These are phyloP conservation scores for Antheraea yamamai DNA, from an alignment of 2,888 invertebrate genomes.

Conservation along the genomic window DNA sequence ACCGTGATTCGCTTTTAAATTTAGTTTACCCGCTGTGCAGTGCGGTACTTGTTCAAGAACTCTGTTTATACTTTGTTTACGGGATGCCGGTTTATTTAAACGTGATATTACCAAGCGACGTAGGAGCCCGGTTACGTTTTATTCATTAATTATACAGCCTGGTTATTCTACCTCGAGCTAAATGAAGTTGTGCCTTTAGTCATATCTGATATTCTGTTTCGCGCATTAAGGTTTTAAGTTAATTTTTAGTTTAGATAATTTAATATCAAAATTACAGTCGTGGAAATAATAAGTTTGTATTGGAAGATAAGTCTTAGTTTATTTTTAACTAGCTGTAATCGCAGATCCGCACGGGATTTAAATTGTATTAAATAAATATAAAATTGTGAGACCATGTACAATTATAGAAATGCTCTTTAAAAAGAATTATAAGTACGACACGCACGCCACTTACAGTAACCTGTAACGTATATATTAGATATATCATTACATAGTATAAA, in stretches of 20 bases:
- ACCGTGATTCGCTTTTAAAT: constrained; percentile 1
- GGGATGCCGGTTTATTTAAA: constrained; percentile 2
- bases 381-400: too few species aligned
- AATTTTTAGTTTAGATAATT: neutral
- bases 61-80: constrained; percentile 5
- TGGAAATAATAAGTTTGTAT: too few species aligned
- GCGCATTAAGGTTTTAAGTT: neutral
- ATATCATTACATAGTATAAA: too few species aligned
- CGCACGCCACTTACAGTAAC: too few species aligned
- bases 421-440: too few species aligned
- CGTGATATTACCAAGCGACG: neutral
- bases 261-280: neutral
- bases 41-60: neutral
- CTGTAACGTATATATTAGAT: too few species aligned
- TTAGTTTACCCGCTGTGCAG: constrained; percentile 18
- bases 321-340: too few species aligned
- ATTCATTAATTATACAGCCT: constrained; percentile 5
- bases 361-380: too few species aligned
- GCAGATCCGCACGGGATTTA: too few species aligned
- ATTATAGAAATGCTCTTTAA: too few species aligned
- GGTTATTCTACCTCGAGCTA: neutral
- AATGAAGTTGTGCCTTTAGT: neutral
- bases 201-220: neutral
- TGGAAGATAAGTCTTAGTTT: too few species aligned
- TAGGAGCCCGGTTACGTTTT: neutral